Percentiles rank a stretch among this genome's conserved stretches.
Evolutionary conservation across 2,113 vertebrate genomes (phyloP).

Genomic region (Neolamprologus sp.): DNA sequence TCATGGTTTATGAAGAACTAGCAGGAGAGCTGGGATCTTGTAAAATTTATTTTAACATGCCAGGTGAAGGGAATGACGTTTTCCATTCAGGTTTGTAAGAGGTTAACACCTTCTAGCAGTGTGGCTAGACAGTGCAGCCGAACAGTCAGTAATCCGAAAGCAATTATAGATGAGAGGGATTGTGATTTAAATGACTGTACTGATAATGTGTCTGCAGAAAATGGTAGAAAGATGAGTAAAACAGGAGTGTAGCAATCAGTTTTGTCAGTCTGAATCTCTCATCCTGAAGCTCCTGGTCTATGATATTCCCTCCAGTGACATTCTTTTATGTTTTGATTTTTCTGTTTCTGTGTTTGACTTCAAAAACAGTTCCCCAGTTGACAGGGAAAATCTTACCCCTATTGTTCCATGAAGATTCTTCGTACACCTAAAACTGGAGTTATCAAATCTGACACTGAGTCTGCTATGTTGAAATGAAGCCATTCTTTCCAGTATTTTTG

Average conservation of each 20-base stretch:
- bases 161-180: background rate
- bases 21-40: background rate
- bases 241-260: background rate
- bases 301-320: background rate
- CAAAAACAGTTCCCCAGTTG: background rate
- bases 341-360: background rate
- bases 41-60: background rate
- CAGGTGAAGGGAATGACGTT: rapidly evolving
- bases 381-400: background rate
- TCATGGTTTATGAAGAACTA: background rate
- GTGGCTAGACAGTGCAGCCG: background rate
- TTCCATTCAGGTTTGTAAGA: background rate
- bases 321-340: background rate
- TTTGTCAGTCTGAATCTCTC: background rate
- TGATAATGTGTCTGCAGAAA: background rate
- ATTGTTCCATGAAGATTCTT: background rate
- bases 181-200: background rate
- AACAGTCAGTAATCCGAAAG: background rate
- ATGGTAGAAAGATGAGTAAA: background rate
- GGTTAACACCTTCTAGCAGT: background rate
- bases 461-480: background rate
- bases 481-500: background rate
- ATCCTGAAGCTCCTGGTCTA: background rate
- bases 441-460: background rate
- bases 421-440: background rate